Percentiles rank a stretch among this genome's conserved stretches.
phyloP scores from a whole-genome alignment of 2,888 invertebrate genomes.

The Synanthedon myopaeformis region DNA sequence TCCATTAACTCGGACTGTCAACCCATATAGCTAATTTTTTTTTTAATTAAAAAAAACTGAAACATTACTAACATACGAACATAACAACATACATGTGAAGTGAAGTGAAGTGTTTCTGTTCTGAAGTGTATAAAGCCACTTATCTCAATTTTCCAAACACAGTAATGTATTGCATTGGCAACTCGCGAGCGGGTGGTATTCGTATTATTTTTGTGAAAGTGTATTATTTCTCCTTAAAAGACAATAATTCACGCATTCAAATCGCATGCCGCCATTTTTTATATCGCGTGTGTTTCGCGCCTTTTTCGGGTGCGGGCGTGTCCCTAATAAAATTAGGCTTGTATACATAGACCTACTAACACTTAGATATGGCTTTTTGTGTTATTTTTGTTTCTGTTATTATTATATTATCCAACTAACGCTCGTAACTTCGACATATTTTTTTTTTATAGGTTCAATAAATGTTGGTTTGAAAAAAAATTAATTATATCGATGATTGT shows the following conservation, averaged over 20 bases:
- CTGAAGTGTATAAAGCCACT: neutral
- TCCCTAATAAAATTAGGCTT: constrained; percentile 69
- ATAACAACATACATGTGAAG: too few relatives aligned
- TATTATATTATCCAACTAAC: too few relatives aligned
- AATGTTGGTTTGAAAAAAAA: too few relatives aligned
- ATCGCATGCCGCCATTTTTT: constrained; percentile 67
- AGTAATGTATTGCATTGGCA: constrained; percentile 22
- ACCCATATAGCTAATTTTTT: too few relatives aligned
- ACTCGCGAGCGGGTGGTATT: constrained; percentile 19
- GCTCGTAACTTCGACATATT: too few relatives aligned
- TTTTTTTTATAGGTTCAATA: too few relatives aligned
- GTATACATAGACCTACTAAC: constrained; percentile 30
- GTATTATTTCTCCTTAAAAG: constrained; percentile 63
- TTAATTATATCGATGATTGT: too few relatives aligned
- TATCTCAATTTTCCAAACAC: constrained; percentile 32
- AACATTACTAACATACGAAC: too few relatives aligned
- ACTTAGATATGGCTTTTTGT: constrained; percentile 19
- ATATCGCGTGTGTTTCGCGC: constrained; percentile 71
- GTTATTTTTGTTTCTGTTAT: too few relatives aligned
- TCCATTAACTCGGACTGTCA: too few relatives aligned
- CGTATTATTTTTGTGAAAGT: constrained; percentile 52
- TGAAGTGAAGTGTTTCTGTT: too few relatives aligned
- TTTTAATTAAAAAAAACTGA: too few relatives aligned
- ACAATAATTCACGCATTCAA: constrained; percentile 70
- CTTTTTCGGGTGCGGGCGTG: constrained; percentile 67